These are phyloP conservation scores for Hippocampus mohnikei DNA, from an alignment of 2,113 vertebrate genomes.

Conservation along the genomic window DNA sequence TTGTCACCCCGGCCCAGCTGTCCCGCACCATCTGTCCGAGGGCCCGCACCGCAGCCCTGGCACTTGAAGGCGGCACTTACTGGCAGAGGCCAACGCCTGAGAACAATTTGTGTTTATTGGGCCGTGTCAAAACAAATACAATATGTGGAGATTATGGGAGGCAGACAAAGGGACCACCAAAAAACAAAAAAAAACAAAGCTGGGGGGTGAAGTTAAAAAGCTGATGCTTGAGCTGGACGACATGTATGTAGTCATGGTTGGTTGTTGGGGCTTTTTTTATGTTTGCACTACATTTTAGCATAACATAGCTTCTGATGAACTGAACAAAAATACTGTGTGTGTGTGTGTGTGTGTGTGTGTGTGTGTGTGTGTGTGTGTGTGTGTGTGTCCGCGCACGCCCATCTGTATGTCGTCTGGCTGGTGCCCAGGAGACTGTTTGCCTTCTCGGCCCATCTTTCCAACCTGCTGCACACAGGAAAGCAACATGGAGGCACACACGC, in stretches of 20 bases:
- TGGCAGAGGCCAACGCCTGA: constrained; percentile 37
- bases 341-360: neutral
- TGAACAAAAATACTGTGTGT: constrained; percentile 15
- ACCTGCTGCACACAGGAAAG: constrained; percentile 62
- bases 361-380: neutral
- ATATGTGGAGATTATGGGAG: constrained; percentile 38
- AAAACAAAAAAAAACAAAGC: neutral
- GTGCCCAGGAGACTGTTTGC: constrained; percentile 64
- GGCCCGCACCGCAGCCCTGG: constrained; percentile 21
- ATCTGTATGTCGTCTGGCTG: constrained; percentile 46
- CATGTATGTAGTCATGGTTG: constrained; percentile 15
- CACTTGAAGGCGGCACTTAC: constrained; percentile 39
- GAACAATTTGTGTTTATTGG: constrained; percentile 54
- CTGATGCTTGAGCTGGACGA: constrained; percentile 33
- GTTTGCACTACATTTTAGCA: constrained; percentile 33
- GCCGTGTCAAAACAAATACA: constrained; percentile 59
- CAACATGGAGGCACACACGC: neutral
- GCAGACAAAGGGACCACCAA: constrained; percentile 19
- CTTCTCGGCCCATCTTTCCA: constrained; percentile 61
- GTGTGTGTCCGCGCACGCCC: neutral
- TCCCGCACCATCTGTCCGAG: constrained; percentile 70
- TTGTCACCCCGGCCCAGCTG: constrained; percentile 72
- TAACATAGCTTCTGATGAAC: constrained; percentile 43
- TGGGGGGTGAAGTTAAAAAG: constrained; percentile 32
- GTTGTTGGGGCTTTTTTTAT: constrained; percentile 30